Base-by-base conservation (phyloP, 2,113 vertebrate species). In the Lamprotornis superbus region DNA sequence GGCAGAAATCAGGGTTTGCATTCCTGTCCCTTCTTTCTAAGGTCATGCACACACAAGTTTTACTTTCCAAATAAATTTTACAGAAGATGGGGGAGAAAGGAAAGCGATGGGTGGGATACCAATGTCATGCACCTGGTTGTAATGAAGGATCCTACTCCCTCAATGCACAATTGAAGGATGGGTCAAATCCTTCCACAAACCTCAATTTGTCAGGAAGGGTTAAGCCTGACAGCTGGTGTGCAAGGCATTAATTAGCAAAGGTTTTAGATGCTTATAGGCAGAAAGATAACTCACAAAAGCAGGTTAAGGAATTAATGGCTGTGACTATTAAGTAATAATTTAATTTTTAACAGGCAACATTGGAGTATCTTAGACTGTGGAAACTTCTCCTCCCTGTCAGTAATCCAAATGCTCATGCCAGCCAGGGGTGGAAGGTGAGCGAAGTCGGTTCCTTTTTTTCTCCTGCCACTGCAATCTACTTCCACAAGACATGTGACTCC, bases 401-500 rank as follows among this genome's bases (percentile, higher is more conserved):
- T 25, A 85, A 56, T 27, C 78, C 55, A 95, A 88, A n/a, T 24
- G 23, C n/a, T 88, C 3, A 0, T 70, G 83, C 33, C 70, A 81
- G 44, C 47, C 68, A 22, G 5, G 10, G 17, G 2, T 67, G 60
- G 83, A 77, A 87, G 60, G 56, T 71, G 47, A 94, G 73, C 30
- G 71, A 90, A 93, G 55, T 44, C 1, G 0, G 55, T 31, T 80
- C 35, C 24, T 68, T 94, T 89, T 64, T 76, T 39, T 4, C 50
- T 84, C 21, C 59, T 83, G 64, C 67, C 69, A 68, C 79, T 81
- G 60, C 60, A 46, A 40, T 75, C 76, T 81, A 67, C 94, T 83
- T 78, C 64, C 75, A 74, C 68, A 89, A 86, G 83, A 93, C 82
- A 95, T 60, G 83, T 81, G 87, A 77, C 90, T 86, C 68, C 69